Evolutionary conservation across 2,113 vertebrate species (phyloP).

Genomic region (Dicerorhinus sumatrensis): DNA sequence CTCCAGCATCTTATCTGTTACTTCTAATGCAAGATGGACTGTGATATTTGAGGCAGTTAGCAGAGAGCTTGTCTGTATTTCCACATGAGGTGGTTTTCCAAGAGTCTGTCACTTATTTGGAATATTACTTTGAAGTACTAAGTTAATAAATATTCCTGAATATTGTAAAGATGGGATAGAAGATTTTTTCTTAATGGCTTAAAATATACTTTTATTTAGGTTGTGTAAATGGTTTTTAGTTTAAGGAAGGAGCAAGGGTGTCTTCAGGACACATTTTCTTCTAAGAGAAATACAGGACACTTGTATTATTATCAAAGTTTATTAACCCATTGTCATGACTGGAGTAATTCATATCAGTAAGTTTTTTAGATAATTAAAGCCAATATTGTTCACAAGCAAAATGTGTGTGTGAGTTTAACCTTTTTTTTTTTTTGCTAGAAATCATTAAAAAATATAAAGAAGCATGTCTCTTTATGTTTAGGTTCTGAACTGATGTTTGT

Average conservation of each 20-base stretch:
- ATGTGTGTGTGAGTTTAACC: not conserved
- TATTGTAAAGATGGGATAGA: slow-evolving; percentile 31
- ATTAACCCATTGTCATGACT: slow-evolving; percentile 1
- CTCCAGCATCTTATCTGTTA: not conserved
- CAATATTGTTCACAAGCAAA: not conserved
- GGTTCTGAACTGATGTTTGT: slow-evolving; percentile 33
- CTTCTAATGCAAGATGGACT: not conserved
- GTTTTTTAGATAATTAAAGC: slow-evolving; percentile 48
- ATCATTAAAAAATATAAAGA: not conserved
- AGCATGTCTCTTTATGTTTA: slow-evolving; percentile 16
- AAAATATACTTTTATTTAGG: not conserved
- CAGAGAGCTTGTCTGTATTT: slow-evolving; percentile 30
- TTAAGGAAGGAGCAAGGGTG: not conserved
- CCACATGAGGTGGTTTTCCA: slow-evolving; percentile 14
- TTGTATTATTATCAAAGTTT: not conserved
- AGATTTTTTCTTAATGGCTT: slow-evolving; percentile 27
- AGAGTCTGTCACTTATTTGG: not conserved
- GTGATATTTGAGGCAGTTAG: slow-evolving; percentile 39
- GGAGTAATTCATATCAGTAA: not conserved
- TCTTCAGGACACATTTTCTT: slow-evolving; percentile 48
- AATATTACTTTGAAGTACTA: slow-evolving; percentile 33
- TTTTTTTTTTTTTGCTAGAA: not conserved
- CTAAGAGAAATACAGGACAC: slow-evolving; percentile 6
- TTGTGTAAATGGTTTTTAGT: slow-evolving; percentile 33
- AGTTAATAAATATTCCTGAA: not conserved